Conservation (phyloP, 2,113 vertebrate genomes). For the Alexandromys fortis region DNA sequence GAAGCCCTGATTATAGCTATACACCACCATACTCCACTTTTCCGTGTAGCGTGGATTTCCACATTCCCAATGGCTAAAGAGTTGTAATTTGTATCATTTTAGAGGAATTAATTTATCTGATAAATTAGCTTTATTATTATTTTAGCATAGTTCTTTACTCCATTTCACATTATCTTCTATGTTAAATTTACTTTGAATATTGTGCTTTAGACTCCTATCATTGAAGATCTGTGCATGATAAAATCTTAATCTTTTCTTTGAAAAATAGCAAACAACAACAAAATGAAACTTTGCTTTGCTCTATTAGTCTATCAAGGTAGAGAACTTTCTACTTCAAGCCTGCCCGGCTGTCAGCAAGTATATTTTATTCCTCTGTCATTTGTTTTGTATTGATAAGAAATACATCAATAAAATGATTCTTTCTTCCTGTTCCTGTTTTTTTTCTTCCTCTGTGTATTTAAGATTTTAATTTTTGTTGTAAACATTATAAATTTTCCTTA, state of each 20-base stretch:
- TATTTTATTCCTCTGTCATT: neutral
- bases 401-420: neutral
- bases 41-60: neutral
- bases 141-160: neutral
- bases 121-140: neutral
- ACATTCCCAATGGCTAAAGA: neutral
- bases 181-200: neutral
- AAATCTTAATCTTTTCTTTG: neutral
- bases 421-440: neutral
- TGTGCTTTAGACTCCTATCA: neutral
- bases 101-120: neutral
- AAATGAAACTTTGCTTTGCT: neutral
- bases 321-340: neutral
- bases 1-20: neutral
- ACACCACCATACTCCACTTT: neutral
- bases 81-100: neutral
- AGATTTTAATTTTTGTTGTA: neutral
- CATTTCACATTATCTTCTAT: neutral
- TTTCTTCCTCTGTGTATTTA: neutral
- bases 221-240: neutral
- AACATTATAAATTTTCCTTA: neutral
- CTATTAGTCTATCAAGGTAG: neutral
- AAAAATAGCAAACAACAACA: neutral
- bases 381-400: neutral
- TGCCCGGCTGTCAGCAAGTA: neutral